phyloP scores from a whole-genome alignment of 2,113 vertebrate genomes.

The Crotalus horridus region DNA sequence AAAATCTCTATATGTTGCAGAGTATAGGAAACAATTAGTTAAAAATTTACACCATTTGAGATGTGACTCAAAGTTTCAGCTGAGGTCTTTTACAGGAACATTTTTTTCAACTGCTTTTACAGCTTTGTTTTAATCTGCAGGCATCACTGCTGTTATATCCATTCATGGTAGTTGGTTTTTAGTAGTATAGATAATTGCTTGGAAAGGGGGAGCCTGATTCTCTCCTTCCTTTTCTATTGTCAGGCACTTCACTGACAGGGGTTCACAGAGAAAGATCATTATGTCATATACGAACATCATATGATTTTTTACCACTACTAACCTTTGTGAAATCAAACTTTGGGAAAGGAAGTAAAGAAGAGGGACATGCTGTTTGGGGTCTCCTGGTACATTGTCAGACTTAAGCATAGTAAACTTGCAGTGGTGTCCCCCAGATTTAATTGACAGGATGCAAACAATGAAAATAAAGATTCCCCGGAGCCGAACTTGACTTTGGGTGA shows the following conservation, averaged over 20 bases:
- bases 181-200: slow-evolving; percentile 41
- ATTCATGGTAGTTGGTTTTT: slow-evolving; percentile 21
- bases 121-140: background rate
- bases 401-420: background rate
- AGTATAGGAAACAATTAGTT: background rate
- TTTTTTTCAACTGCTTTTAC: background rate
- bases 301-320: slow-evolving; percentile 7
- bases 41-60: background rate
- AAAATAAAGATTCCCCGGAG: background rate
- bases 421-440: background rate
- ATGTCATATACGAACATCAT: slow-evolving; percentile 24
- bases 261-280: slow-evolving; percentile 1
- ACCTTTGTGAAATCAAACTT: slow-evolving; percentile 5
- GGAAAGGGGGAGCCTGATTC: slow-evolving; percentile 36
- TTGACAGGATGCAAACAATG: background rate
- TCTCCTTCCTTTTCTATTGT: slow-evolving; percentile 22
- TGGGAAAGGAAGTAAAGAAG: background rate
- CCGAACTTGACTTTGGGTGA: background rate
- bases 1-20: background rate
- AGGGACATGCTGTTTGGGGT: background rate
- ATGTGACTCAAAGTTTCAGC: background rate
- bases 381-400: slow-evolving; percentile 17
- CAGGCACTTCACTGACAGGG: slow-evolving; percentile 17
- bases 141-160: background rate
- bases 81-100: background rate